Evolutionary conservation across 2,113 vertebrate species (phyloP).

Genomic region (Urocynchramus pylzowi): DNA sequence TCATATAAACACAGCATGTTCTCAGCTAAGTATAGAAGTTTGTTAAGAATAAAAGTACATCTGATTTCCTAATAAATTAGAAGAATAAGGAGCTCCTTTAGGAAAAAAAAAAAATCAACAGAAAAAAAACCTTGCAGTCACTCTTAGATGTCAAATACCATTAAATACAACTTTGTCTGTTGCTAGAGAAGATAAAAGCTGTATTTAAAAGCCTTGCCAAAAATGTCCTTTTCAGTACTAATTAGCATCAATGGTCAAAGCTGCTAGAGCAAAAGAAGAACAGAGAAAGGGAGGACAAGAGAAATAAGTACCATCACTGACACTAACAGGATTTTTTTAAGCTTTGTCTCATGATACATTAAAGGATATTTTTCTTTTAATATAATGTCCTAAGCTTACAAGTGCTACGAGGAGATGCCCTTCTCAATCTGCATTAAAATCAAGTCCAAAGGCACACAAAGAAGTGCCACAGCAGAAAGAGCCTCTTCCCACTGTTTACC

Average conservation of each 20-base stretch:
- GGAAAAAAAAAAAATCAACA: background rate
- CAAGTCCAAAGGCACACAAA: background rate
- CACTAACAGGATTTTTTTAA: slow-evolving; percentile 49
- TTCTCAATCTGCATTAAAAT: slow-evolving; percentile 33
- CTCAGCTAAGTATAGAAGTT: background rate
- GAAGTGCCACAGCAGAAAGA: background rate
- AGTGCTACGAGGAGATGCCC: background rate
- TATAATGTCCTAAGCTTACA: slow-evolving; percentile 17
- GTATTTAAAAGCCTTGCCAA: slow-evolving; percentile 68
- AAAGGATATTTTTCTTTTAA: slow-evolving; percentile 52
- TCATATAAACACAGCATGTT: background rate
- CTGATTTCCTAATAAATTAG: background rate
- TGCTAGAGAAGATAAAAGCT: slow-evolving; percentile 69
- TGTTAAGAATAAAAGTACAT: background rate
- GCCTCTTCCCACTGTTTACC: background rate
- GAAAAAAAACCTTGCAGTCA: slow-evolving; percentile 54
- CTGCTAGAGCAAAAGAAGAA: slow-evolving; percentile 46
- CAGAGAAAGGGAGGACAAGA: slow-evolving; percentile 41
- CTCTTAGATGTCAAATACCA: slow-evolving; percentile 51
- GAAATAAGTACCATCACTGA: slow-evolving; percentile 48
- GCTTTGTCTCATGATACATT: slow-evolving; percentile 49
- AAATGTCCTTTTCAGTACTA: slow-evolving; percentile 78
- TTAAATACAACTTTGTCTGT: slow-evolving; percentile 56
- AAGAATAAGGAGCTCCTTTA: background rate
- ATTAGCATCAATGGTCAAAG: slow-evolving; percentile 74